Base-by-base conservation (phyloP, 2,888 invertebrate species). In the Leistus spinibarbis region DNA sequence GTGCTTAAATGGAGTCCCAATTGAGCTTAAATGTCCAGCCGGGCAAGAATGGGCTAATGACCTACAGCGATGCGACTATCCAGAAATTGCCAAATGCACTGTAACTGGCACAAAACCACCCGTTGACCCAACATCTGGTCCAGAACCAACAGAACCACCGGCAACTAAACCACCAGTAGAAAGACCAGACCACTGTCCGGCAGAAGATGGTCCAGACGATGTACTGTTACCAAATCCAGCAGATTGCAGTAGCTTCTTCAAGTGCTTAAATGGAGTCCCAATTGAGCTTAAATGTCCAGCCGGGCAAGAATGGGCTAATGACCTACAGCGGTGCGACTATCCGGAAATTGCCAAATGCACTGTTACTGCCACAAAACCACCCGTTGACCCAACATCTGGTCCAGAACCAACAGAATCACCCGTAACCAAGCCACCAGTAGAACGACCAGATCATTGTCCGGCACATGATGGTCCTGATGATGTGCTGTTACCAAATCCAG, bases 1-100 rank as follows among this genome's bases (percentile, higher is more conserved):
- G 67, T 78, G 78, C 57, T 54, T 75, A 54, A 73, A 73, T 66
- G 78, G 78, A 13, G 53, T 22, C 16, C 76, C 77, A 16, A 40
- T 76, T 64, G n/a, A 67, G 17, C 72, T 75, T 23, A 16, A 76
- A n/a, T 78, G 78, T 54, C 77, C 77, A 22, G 13, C 62, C 72
- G 77, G 77, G 54, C 76, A 60, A 63, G 62, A 68, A 13, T 74
- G 74, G 74, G 62, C 60, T 22, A 19, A 22, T 62, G 53, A 54
- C 2, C 23, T 68, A 17, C 40, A 74, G 7, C 19, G 74, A 3
- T 74, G 74, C 23, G 74, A 74, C 53, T 68, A 10, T 3, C 74
- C 74, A 20, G 53, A 60, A 54, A 63, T 65, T 40, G 70, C 71
- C 20, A 56, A 74, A 7, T 74, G 74, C 23, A 10, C 22, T 19